These are phyloP conservation scores for Bombus waltoni DNA, from an alignment of 1,140 invertebrate genomes.

Conservation along the genomic window DNA sequence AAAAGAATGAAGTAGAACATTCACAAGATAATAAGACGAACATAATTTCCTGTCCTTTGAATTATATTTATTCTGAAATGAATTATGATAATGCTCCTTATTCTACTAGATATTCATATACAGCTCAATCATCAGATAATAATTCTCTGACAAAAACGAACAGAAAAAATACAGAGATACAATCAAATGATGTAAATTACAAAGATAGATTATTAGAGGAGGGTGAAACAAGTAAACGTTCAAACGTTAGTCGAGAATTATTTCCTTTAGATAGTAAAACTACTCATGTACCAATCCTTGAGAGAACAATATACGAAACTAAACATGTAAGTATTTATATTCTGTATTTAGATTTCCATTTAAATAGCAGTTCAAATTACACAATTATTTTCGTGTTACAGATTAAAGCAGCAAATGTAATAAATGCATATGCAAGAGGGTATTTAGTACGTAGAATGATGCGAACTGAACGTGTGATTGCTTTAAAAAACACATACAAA, in stretches of 20 bases:
- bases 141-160: no score
- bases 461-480: conserved; percentile 90
- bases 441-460: conserved; percentile 91
- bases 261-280: conserved; percentile 75
- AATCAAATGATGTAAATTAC: background rate
- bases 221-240: conserved; percentile 53
- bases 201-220: conserved; percentile 1
- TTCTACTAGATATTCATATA: background rate
- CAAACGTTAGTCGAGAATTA: conserved; percentile 73
- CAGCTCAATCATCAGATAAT: background rate
- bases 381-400: conserved; percentile 68
- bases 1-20: background rate
- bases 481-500: conserved; percentile 90
- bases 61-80: conserved; percentile 67
- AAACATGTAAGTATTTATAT: conserved; percentile 74
- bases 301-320: conserved; percentile 69
- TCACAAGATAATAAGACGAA: conserved; percentile 22
- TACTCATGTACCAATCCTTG: conserved; percentile 64
- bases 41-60: conserved; percentile 62
- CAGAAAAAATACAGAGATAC: background rate
- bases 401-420: conserved; percentile 85
- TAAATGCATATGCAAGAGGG: conserved; percentile 90
- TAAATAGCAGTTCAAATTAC: background rate
- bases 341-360: conserved; percentile 35
- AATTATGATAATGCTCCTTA: conserved; percentile 18